These are phyloP conservation scores for Sceloporus tristichus DNA, from an alignment of 2,113 vertebrate genomes.

Conservation along the genomic window DNA sequence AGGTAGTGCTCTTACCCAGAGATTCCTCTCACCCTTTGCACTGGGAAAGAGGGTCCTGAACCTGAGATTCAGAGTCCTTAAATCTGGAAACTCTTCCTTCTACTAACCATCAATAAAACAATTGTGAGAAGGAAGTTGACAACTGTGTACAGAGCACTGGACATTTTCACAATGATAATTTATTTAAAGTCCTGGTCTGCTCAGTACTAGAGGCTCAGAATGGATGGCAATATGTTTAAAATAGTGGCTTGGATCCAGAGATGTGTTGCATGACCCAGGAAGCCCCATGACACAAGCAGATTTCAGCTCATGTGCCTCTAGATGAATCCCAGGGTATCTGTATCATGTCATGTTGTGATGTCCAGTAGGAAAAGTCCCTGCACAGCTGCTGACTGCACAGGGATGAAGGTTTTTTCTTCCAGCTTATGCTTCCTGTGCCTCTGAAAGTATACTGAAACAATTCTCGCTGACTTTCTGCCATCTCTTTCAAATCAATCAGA, in stretches of 20 bases:
- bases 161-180: not conserved
- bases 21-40: no score
- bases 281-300: not conserved
- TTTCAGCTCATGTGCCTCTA: not conserved
- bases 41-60: no score
- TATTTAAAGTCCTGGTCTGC: not conserved
- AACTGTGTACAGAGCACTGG: not conserved
- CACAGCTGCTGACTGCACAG: not conserved
- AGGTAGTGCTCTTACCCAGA: no score
- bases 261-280: not conserved
- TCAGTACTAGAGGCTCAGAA: not conserved
- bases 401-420: not conserved
- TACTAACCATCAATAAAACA: not conserved
- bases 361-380: not conserved
- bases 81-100: no score
- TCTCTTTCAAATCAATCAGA: not conserved
- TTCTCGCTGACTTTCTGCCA: conserved; percentile 2
- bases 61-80: no score
- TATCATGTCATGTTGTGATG: not conserved
- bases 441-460: not conserved
- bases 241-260: not conserved
- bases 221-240: not conserved
- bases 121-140: accelerated
- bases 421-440: not conserved
- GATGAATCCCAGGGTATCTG: not conserved